Evolutionary conservation across 2,888 invertebrate genomes (phyloP).

Genomic region (Perithous albicinctus): DNA sequence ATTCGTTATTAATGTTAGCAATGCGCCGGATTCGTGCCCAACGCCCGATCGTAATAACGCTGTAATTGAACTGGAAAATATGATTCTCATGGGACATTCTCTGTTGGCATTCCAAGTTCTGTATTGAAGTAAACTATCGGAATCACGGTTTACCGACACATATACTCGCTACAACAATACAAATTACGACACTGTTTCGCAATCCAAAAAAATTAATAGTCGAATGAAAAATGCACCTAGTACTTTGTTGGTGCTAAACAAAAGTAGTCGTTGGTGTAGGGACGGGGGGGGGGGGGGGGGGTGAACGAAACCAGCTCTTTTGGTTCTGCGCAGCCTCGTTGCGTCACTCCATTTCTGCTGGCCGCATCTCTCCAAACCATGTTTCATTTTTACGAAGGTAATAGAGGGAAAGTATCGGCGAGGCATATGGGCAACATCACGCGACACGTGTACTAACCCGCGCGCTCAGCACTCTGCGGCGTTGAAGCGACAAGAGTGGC

Average conservation of each 20-base stretch:
- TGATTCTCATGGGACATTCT: slow-evolving; percentile 32
- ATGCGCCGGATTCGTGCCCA: slow-evolving; percentile 18
- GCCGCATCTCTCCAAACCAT: background rate
- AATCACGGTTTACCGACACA: slow-evolving; percentile 24
- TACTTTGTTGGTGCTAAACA: background rate
- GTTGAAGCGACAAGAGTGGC: slow-evolving; percentile 51
- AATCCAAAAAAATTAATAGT: background rate
- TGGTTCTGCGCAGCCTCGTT: background rate
- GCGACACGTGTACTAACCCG: slow-evolving; percentile 58
- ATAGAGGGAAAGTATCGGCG: slow-evolving; percentile 50
- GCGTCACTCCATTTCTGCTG: background rate
- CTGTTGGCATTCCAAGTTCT: slow-evolving; percentile 32
- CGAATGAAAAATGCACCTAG: background rate
- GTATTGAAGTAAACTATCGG: slow-evolving; percentile 40
- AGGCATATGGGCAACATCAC: slow-evolving; percentile 38
- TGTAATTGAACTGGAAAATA: slow-evolving; percentile 56
- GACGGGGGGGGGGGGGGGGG: no score
- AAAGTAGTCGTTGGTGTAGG: no score
- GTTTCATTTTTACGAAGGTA: slow-evolving; percentile 40
- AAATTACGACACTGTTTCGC: background rate
- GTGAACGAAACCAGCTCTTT: background rate
- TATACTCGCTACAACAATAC: background rate
- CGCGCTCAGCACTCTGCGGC: slow-evolving; percentile 49
- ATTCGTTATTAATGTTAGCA: slow-evolving; percentile 54
- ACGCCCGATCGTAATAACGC: slow-evolving; percentile 45